phyloP scores from a whole-genome alignment of 2,888 invertebrate genomes.

The Luffia ferchaultella region DNA sequence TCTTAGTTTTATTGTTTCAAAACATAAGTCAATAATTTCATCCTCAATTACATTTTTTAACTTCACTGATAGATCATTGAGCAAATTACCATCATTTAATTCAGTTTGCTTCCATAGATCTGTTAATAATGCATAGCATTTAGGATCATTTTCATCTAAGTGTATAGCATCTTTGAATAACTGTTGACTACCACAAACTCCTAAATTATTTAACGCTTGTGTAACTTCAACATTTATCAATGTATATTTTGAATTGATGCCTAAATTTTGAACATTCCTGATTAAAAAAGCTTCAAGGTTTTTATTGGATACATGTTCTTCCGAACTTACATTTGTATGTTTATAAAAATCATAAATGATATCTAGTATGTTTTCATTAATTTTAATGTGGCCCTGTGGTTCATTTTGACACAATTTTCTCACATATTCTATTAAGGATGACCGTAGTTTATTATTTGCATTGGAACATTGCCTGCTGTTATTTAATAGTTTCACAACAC shows the following conservation, averaged over 20 bases:
- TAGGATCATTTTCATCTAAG: constrained; percentile 23
- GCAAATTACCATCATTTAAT: constrained; percentile 13
- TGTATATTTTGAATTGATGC: constrained; percentile 25
- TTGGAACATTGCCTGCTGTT: constrained; percentile 29
- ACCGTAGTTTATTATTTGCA: constrained; percentile 32
- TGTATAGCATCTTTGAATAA: constrained; percentile 28
- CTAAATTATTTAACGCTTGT: constrained; percentile 42
- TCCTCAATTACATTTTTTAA: constrained; percentile 39
- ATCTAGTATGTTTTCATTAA: constrained; percentile 24
- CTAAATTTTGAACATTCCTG: constrained; percentile 27
- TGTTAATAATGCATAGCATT: constrained; percentile 25
- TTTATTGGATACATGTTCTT: constrained; percentile 20
- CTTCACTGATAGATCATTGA: constrained; percentile 35
- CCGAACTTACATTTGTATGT: too few relatives aligned
- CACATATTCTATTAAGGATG: constrained; percentile 36
- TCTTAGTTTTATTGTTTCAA: constrained; percentile 21
- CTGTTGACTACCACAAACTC: constrained; percentile 22
- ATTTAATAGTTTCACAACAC: constrained; percentile 40
- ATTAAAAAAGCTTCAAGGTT: constrained; percentile 38
- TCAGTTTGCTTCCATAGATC: constrained; percentile 29
- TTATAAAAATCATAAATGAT: constrained; percentile 25
- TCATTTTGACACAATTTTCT: constrained; percentile 35
- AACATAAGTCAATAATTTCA: constrained; percentile 24
- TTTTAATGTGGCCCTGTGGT: constrained; percentile 32
- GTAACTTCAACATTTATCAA: constrained; percentile 34